Conservation (phyloP, 2,888 invertebrate species). For the Euclidia mi region DNA sequence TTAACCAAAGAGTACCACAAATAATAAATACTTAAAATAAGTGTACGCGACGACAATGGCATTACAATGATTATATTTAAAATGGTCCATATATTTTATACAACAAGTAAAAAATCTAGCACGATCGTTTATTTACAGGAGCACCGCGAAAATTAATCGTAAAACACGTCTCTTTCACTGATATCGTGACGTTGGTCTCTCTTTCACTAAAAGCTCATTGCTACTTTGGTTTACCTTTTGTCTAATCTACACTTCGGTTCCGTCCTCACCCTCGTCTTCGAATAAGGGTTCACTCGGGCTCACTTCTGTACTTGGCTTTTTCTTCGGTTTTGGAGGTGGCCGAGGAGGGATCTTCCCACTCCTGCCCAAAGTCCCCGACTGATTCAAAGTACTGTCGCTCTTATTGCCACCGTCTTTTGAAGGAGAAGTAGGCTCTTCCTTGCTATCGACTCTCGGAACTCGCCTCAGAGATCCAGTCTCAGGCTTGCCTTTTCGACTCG, state of each 20-base stretch:
- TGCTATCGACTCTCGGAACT: slow-evolving; percentile 73
- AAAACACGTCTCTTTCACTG: slow-evolving; percentile 57
- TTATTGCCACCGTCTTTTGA: slow-evolving; percentile 79
- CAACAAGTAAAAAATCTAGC: slow-evolving; percentile 89
- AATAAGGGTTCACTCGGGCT: slow-evolving; percentile 93
- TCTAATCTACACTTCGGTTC: slow-evolving; percentile 93
- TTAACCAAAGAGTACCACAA: slow-evolving; percentile 66
- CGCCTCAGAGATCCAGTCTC: slow-evolving; percentile 86
- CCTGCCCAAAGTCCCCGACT: slow-evolving; percentile 84
- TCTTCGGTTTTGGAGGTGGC: slow-evolving; percentile 96
- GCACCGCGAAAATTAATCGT: slow-evolving; percentile 83
- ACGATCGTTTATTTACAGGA: slow-evolving; percentile 86
- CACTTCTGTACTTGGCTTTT: slow-evolving; percentile 91
- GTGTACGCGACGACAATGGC: slow-evolving; percentile 49
- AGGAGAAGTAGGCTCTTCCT: slow-evolving; percentile 77
- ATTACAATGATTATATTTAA: slow-evolving; percentile 58
- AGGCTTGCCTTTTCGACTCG: slow-evolving; percentile 87
- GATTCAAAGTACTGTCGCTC: slow-evolving; percentile 78
- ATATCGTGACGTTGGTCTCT: slow-evolving; percentile 56
- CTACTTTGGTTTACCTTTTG: slow-evolving; percentile 80
- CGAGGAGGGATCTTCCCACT: slow-evolving; percentile 94
- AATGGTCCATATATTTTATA: slow-evolving; percentile 87
- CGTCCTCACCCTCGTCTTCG: slow-evolving; percentile 97
- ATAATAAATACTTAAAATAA: slow-evolving; percentile 87
- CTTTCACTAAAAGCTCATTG: slow-evolving; percentile 85